Percentiles rank a stretch among this genome's conserved stretches.
Evolutionary conservation across 2,797 vertebrate species (phyloP).

Genomic region (Catharus ustulatus): DNA sequence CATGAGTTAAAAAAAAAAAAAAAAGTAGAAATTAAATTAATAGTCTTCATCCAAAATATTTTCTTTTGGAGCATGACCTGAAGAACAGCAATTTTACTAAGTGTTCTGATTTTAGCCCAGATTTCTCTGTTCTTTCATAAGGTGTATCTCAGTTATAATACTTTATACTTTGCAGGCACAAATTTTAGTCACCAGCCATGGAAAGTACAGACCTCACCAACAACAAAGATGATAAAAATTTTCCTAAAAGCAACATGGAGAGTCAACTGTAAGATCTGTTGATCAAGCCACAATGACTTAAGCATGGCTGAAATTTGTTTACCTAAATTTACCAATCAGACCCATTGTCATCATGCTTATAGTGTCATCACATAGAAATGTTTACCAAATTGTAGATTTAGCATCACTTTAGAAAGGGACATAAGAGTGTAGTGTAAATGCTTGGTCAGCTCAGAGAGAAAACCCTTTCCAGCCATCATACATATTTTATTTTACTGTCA

Average conservation of each 20-base stretch:
- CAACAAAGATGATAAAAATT: not conserved
- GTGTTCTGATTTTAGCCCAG: not conserved
- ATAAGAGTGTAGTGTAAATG: not conserved
- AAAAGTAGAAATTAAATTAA: not conserved
- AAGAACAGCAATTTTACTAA: not conserved
- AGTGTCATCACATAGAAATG: not conserved
- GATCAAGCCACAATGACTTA: not conserved
- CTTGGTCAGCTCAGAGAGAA: not conserved
- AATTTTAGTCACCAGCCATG: not conserved
- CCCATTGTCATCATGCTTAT: not conserved
- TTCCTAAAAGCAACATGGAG: not conserved
- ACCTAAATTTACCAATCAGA: not conserved
- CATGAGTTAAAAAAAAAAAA: not conserved
- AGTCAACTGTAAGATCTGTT: not conserved
- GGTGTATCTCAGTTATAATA: not conserved
- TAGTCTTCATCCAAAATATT: not conserved
- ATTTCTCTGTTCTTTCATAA: not conserved
- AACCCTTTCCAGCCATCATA: not conserved
- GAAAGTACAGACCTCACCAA: not conserved
- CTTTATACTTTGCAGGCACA: not conserved
- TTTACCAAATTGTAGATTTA: not conserved
- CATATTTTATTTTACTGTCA: not conserved
- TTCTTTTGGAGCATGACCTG: not conserved
- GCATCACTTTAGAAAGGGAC: accelerated
- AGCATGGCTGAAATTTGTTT: not conserved